These are phyloP conservation scores for Pachycephala philippinensis DNA, from an alignment of 2,113 vertebrate species.

Conservation along the genomic window DNA sequence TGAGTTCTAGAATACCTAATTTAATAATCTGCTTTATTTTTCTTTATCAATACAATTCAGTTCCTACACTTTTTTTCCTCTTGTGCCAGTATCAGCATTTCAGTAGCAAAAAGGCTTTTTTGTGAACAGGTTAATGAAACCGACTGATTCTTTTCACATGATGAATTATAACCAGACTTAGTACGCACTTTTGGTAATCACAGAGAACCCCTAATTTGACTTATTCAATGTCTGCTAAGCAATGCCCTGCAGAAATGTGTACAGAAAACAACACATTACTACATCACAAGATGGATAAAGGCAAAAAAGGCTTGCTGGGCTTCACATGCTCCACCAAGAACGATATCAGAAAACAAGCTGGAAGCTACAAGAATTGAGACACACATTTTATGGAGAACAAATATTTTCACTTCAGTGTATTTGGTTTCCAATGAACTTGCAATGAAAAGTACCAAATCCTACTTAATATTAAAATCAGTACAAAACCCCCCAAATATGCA, in stretches of 20 bases:
- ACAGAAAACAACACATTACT: not conserved
- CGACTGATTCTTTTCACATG: not conserved
- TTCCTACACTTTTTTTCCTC: not conserved
- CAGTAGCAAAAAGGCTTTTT: not conserved
- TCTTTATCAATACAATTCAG: not conserved
- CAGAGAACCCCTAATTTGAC: not conserved
- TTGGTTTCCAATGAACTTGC: not conserved
- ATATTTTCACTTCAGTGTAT: not conserved
- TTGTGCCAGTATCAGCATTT: not conserved
- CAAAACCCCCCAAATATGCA: accelerated
- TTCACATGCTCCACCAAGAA: not conserved
- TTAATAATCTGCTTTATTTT: not conserved
- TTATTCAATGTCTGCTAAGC: not conserved
- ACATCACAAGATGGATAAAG: not conserved
- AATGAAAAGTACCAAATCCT: not conserved
- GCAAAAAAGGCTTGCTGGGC: not conserved
- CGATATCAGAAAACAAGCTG: not conserved
- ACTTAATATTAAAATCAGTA: not conserved
- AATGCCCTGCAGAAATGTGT: not conserved
- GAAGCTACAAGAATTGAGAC: not conserved
- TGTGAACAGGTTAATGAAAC: not conserved
- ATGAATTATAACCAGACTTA: not conserved
- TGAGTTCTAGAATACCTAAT: not conserved
- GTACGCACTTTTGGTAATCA: not conserved
- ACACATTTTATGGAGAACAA: not conserved